Evolutionary conservation across 2,797 vertebrate genomes (phyloP), one percentile per base, ranked within the genome.

Genomic region (Crocodylus rhombifer): DNA sequence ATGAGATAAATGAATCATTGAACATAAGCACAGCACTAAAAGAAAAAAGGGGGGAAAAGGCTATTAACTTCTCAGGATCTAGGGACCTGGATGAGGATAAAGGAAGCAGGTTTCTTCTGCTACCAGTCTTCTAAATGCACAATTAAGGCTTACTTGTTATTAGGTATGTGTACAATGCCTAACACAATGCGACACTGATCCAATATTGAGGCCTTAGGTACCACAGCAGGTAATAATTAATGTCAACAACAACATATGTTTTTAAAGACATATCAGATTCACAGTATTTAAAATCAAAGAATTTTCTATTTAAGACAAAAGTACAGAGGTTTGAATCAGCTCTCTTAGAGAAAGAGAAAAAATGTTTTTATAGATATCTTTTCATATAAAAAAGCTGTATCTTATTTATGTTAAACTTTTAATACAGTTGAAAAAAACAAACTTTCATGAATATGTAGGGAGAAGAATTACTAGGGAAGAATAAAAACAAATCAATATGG

Each of bases 281-380:
- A 28, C 78, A 33, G 26, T 88, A 42, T 88, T 88, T 89, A 42
- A 86, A 77, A 77, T 84, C 84, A 82, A 71, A 91, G 69, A 14
- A 69, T 13, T 73, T 88, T 74, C 88, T 26, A 26, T 79, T 51
- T 84, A 73, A 90, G 88, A 26, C 17, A 60, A 82, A 76, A 77
- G 23, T n/a, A 69, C 30, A 55, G 30, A 80, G 42, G 69, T 17
- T 74, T 80, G 71, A 65, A 62, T 82, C 18, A 42, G 2, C 51
- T 62, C n/a, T 86, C 36, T 86, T 89, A 86, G 65, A 89, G 91
- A 74, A n/a, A 80, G 28, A 82, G 80, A 65, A 96, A 92, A 94
- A 81, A 11, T 88, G 17, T 28, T 91, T 12, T 77, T 86, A 56
- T 61, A 78, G 58, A 51, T 73, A 87, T 0, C 16, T 42, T 42